These are phyloP conservation scores for Lottia scabra DNA, from an alignment of 2,888 invertebrate genomes.

Conservation along the genomic window DNA sequence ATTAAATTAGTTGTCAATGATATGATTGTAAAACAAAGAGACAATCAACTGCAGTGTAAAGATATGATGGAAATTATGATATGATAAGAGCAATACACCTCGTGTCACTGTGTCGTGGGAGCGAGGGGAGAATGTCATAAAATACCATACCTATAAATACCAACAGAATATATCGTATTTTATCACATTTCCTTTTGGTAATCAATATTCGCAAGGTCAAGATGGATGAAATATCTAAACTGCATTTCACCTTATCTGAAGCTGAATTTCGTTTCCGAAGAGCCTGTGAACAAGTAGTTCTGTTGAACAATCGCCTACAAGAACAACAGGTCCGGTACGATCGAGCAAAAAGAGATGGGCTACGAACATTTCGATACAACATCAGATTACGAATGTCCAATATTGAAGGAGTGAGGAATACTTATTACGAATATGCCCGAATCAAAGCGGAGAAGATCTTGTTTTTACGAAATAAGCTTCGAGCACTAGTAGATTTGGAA, in stretches of 20 bases:
- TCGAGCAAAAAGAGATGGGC: constrained; percentile 7
- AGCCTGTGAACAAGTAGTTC: constrained; percentile 14
- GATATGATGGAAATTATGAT: too few species aligned
- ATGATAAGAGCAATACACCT: too few species aligned
- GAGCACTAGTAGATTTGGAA: background rate
- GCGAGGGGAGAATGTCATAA: too few species aligned
- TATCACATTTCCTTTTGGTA: too few species aligned
- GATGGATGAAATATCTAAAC: background rate
- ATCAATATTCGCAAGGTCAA: too few species aligned
- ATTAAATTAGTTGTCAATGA: too few species aligned
- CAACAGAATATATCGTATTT: too few species aligned
- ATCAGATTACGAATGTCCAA: constrained; percentile 8
- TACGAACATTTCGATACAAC: constrained; percentile 14
- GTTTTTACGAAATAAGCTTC: background rate
- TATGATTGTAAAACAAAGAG: too few species aligned
- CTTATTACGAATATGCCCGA: constrained; percentile 17
- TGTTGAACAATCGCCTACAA: constrained; percentile 11
- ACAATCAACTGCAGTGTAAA: too few species aligned
- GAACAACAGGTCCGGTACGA: constrained; percentile 14
- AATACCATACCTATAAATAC: too few species aligned
- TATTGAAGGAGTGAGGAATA: constrained; percentile 14
- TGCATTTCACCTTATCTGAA: background rate
- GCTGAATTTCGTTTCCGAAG: constrained; percentile 10
- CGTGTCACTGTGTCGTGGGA: too few species aligned
- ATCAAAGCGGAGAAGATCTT: constrained; percentile 11